These are phyloP conservation scores for Brachionus asplanchnoidis DNA, from an alignment of 1,140 invertebrate species.

Conservation along the genomic window DNA sequence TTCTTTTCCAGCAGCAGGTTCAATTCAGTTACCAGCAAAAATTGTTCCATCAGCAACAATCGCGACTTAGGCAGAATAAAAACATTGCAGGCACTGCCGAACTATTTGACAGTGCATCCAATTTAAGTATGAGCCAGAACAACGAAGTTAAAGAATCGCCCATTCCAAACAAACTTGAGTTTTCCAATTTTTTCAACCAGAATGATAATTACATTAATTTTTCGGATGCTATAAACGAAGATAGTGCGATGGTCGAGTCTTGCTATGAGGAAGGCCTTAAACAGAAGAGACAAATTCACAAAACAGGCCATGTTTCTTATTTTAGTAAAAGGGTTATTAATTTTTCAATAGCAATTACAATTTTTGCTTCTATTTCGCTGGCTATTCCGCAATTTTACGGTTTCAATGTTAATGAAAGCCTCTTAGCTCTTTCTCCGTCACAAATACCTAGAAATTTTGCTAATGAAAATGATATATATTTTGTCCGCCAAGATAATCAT, in stretches of 20 bases:
- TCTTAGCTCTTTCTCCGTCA: background rate
- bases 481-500: background rate
- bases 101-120: background rate
- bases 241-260: background rate
- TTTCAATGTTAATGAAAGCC: slow-evolving; percentile 15
- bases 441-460: background rate
- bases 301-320: background rate
- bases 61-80: background rate
- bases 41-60: slow-evolving; percentile 17
- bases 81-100: background rate
- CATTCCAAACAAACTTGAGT: background rate
- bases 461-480: background rate
- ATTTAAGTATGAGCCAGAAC: background rate
- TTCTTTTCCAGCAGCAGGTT: background rate
- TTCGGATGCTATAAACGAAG: background rate
- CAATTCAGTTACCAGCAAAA: slow-evolving; percentile 28
- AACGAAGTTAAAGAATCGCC: background rate
- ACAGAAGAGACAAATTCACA: background rate
- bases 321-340: background rate
- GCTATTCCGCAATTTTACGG: slow-evolving; percentile 21
- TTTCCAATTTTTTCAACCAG: background rate
- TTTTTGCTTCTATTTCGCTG: background rate
- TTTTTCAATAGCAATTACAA: background rate
- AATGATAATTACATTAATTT: background rate
- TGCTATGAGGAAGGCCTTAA: background rate